These are phyloP conservation scores for Squalus acanthias DNA, from an alignment of 2,797 vertebrate genomes.

Conservation along the genomic window DNA sequence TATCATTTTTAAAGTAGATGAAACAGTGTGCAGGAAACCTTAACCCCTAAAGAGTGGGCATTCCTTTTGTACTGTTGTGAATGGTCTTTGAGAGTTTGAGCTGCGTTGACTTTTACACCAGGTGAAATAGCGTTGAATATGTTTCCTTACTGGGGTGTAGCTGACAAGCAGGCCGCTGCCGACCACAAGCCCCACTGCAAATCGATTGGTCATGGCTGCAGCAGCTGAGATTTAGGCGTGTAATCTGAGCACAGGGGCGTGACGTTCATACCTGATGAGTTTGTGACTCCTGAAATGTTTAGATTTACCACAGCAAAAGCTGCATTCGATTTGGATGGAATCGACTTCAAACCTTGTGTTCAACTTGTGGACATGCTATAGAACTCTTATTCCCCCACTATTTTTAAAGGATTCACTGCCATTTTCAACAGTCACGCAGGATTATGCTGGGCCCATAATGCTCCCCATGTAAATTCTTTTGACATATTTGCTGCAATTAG, in stretches of 20 bases:
- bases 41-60: not conserved
- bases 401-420: not conserved
- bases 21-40: not conserved
- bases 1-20: too few relatives aligned
- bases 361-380: not conserved
- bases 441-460: not conserved
- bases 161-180: not conserved
- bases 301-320: not conserved
- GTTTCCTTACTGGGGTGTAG: not conserved
- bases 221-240: too few relatives aligned
- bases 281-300: not conserved
- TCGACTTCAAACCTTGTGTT: not conserved
- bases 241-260: not conserved
- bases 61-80: not conserved
- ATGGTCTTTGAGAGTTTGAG: not conserved
- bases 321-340: not conserved
- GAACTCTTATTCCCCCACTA: not conserved
- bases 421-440: not conserved
- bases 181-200: not conserved
- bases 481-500: not conserved
- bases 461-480: not conserved
- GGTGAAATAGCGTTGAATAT: not conserved
- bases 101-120: not conserved
- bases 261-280: not conserved
- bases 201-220: not conserved